Evolutionary conservation across 2,797 vertebrate species (phyloP), one percentile per base, ranked within the genome.

Genomic region (Semaprochilodus insignis): DNA sequence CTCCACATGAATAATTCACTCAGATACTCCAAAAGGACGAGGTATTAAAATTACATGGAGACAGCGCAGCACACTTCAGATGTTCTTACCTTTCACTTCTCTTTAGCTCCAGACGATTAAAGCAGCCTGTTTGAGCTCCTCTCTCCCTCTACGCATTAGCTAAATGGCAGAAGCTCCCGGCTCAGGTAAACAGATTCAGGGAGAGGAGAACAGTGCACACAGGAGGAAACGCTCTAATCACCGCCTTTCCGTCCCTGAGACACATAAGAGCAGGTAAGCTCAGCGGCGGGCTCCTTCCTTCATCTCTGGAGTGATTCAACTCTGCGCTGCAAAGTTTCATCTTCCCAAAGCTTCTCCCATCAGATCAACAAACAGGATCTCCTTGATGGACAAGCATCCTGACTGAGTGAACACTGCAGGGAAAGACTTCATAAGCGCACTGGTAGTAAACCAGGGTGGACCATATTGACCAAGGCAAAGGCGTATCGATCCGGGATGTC

Each of bases 41-140:
- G 55, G 63, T 80, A 86, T 87, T 85, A 86, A 86, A 87, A 85
- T 87, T 80, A 85, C 85, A 86, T 82, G 65, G 79, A 62, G 51
- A 78, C 21, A 7, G 19, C 14, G 81, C 40, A 52, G 67, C 72
- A 54, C 63, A 31, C 77, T 77, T 77, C n/a, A 85, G 72, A 83
- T 70, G 81, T 84, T 80, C 75, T 73, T 81, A 80, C 81, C 81
- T 83, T 70, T 80, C 55, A 48, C 44, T 78, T 76, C 51, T 70
- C 66, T 79, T 66, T 57, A 27, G 72, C 75, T 66, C 67, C 44
- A 55, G 63, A 80, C 51, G 55, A 83, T 73, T 82, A 82, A 59
- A 81, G 65, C 31, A 52, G 77, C 75, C 78, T 34, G 40, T 80
- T 59, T 74, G 74, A 81, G 62, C 52, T 72, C 59, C 60, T 70